Evolutionary conservation across 2,888 invertebrate species (phyloP).

Genomic region (Habroteleia sp.): DNA sequence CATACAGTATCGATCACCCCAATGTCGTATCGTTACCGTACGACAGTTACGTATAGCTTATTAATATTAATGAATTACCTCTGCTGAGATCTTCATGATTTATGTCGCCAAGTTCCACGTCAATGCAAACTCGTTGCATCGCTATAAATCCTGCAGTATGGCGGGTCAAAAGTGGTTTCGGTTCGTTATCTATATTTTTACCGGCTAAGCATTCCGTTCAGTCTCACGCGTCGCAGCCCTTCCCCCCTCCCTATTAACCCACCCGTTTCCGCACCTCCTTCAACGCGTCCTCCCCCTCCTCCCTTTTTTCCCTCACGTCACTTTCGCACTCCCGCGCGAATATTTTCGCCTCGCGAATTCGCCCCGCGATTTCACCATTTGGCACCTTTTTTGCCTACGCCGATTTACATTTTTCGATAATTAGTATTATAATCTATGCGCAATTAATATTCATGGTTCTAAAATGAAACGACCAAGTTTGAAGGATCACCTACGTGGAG

Average conservation of each 20-base stretch:
- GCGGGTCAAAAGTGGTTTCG: conserved; percentile 80
- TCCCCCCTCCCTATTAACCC: conserved; percentile 19
- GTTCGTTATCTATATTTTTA: conserved; percentile 79
- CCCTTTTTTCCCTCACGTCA: conserved; percentile 61
- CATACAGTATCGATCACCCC: conserved; percentile 64
- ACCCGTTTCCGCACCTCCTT: conserved; percentile 17
- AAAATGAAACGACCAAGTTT: conserved; percentile 43
- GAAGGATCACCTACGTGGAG: conserved; percentile 24
- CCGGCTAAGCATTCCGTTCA: conserved; percentile 68
- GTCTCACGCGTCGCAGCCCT: conserved; percentile 60
- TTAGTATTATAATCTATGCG: conserved; percentile 63
- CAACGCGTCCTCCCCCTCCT: conserved; percentile 44
- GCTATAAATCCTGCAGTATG: conserved; percentile 78
- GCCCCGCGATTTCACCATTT: conserved; percentile 63
- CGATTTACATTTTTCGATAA: conserved; percentile 61
- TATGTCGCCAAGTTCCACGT: conserved; percentile 77
- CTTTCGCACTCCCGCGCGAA: conserved; percentile 45
- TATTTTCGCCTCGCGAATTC: conserved; percentile 50
- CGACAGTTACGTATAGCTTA: conserved; percentile 78
- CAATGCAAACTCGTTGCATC: conserved; percentile 78
- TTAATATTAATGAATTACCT: conserved; percentile 80
- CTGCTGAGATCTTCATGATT: conserved; percentile 77
- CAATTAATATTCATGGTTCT: conserved; percentile 45
- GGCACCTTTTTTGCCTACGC: conserved; percentile 30
- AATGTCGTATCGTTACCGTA: conserved; percentile 75